Percentiles rank a stretch among this genome's conserved stretches.
Evolutionary conservation across 2,888 invertebrate genomes (phyloP).

Genomic region (Eupithecia inturbata): DNA sequence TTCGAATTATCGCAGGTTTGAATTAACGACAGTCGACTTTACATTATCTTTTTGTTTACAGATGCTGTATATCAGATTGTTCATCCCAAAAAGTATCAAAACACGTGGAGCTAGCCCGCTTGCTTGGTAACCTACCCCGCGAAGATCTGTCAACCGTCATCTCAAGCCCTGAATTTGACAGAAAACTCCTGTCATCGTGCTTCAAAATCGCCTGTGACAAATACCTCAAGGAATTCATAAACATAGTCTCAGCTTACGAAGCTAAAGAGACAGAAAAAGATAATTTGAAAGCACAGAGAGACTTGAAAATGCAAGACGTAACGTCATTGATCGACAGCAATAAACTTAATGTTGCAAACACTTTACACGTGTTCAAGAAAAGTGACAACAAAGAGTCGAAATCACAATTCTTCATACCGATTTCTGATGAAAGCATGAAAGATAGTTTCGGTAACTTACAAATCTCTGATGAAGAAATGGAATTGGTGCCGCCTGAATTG

Average conservation of each 20-base stretch:
- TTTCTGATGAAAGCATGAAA: conserved; percentile 66
- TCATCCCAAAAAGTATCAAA: conserved; percentile 62
- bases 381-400: conserved; percentile 76
- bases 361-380: conserved; percentile 75
- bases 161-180: conserved; percentile 77
- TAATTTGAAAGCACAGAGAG: conserved; percentile 59
- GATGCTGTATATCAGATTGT: conserved; percentile 70
- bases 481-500: conserved; percentile 68
- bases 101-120: conserved; percentile 65
- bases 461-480: conserved; percentile 70
- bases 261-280: conserved; percentile 71
- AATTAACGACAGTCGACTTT: too few species aligned
- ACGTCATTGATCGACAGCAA: conserved; percentile 74
- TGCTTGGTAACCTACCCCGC: conserved; percentile 64
- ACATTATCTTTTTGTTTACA: conserved; percentile 41
- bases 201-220: conserved; percentile 79
- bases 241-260: conserved; percentile 65
- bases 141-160: conserved; percentile 77
- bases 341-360: conserved; percentile 72
- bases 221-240: conserved; percentile 74
- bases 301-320: conserved; percentile 68
- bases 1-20: too few species aligned
- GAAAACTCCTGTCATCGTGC: conserved; percentile 77
- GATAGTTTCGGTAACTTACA: conserved; percentile 73
- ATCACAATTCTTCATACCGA: conserved; percentile 80